Evolutionary conservation across 2,113 vertebrate genomes (phyloP).

Genomic region (Hippocampus barbouri): DNA sequence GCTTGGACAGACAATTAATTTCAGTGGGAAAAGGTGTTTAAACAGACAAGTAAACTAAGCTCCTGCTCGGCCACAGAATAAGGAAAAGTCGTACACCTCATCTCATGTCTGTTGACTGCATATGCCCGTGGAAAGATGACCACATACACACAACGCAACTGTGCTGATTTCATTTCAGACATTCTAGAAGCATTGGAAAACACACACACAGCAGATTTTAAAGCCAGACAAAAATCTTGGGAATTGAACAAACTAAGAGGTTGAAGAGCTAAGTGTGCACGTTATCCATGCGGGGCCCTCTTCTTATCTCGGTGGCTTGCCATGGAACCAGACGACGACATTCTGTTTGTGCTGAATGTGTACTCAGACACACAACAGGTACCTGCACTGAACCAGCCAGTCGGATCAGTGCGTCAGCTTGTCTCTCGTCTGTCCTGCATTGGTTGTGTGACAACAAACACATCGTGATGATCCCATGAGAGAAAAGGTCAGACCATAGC

Average conservation of each 20-base stretch:
- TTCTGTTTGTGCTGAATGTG: conserved; percentile 55
- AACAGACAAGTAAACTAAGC: background rate
- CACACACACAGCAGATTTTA: conserved; percentile 51
- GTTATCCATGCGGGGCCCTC: conserved; percentile 49
- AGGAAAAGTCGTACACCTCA: background rate
- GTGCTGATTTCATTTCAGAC: conserved; percentile 23
- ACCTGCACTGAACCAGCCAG: conserved; percentile 8
- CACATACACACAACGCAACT: conserved; percentile 14
- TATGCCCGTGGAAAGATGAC: conserved; percentile 24
- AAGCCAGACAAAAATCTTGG: conserved; percentile 46
- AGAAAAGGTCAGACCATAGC: background rate
- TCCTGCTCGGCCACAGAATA: too few relatives aligned
- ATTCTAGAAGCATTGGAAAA: conserved; percentile 49
- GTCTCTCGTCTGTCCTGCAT: background rate
- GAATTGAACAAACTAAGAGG: conserved; percentile 30
- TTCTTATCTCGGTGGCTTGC: conserved; percentile 24
- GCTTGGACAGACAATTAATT: too few relatives aligned
- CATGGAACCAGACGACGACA: conserved; percentile 40
- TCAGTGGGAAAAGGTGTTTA: too few relatives aligned
- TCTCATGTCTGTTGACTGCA: background rate
- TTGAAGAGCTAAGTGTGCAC: conserved; percentile 23
- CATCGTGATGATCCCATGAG: background rate
- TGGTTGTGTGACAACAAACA: background rate
- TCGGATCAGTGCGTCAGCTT: background rate
- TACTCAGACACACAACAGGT: conserved; percentile 46